Conservation (phyloP, 2,797 vertebrate species). For the Staurois parvus region DNA sequence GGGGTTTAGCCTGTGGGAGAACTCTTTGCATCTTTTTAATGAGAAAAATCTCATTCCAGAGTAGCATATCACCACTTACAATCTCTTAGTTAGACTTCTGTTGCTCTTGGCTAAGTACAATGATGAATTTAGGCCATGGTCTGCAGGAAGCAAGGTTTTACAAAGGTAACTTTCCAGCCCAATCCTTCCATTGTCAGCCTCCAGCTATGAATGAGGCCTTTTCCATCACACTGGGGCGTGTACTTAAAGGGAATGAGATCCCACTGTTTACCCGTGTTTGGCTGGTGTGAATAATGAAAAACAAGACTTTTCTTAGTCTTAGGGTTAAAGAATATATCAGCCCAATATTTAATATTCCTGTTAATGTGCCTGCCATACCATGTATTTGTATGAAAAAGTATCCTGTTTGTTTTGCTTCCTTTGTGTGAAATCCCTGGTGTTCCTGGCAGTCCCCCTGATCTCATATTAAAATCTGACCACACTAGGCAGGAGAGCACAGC, state of each 20-base stretch:
- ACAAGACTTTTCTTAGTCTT: too few species aligned
- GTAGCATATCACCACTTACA: not conserved
- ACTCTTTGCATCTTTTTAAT: slow-evolving; percentile 37
- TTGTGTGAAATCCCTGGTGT: too few species aligned
- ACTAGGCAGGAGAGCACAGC: too few species aligned
- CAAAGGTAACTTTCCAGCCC: not conserved
- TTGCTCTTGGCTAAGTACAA: not conserved
- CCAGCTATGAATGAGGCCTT: not conserved
- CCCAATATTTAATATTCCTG: too few species aligned
- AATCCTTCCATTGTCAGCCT: not conserved
- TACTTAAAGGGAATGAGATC: too few species aligned
- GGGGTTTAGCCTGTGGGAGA: not conserved
- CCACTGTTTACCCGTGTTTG: not conserved
- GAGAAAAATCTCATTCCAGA: slow-evolving; percentile 31
- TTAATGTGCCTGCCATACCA: too few species aligned
- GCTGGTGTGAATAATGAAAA: not conserved
- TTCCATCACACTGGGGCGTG: too few species aligned
- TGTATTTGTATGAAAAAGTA: too few species aligned
- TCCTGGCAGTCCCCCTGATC: too few species aligned
- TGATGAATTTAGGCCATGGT: slow-evolving; percentile 16
- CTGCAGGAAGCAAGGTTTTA: slow-evolving; percentile 22
- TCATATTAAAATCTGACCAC: too few species aligned
- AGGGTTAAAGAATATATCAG: too few species aligned
- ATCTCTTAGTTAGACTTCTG: slow-evolving; percentile 33
- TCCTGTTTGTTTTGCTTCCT: too few species aligned